Percentiles rank a stretch among this genome's conserved stretches.
Evolutionary conservation across 1,140 invertebrate genomes (phyloP).

Genomic region (Camponotus vicinus): DNA sequence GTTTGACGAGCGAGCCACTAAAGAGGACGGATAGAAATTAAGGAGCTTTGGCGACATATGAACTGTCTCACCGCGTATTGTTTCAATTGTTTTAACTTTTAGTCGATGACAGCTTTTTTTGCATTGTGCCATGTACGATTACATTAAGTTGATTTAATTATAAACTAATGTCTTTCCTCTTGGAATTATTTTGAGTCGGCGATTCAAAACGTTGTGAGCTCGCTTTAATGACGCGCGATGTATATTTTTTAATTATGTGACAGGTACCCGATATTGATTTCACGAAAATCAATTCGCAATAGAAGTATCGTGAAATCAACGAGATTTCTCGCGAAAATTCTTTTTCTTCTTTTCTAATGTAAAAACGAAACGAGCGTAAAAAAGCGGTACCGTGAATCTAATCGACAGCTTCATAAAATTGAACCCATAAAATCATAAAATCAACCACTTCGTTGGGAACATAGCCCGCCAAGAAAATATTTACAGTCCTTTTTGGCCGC

Average conservation of each 20-base stretch:
- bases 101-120: neutral
- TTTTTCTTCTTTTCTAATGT: slow-evolving; percentile 30
- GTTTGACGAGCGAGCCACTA: slow-evolving; percentile 69
- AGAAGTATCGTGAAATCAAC: slow-evolving; percentile 57
- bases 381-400: slow-evolving; percentile 80
- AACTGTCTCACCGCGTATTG: slow-evolving; percentile 36
- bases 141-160: slow-evolving; percentile 39
- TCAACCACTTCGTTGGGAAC: slow-evolving; percentile 78
- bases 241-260: neutral
- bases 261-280: slow-evolving; percentile 53
- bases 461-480: slow-evolving; percentile 78
- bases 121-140: neutral
- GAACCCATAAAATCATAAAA: slow-evolving; percentile 85
- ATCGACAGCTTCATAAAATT: slow-evolving; percentile 86
- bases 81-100: slow-evolving; percentile 41
- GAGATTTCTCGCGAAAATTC: slow-evolving; percentile 43
- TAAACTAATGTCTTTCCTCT: neutral
- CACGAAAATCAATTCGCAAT: slow-evolving; percentile 54
- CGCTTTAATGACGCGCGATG: neutral
- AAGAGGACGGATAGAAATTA: slow-evolving; percentile 57
- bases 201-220: neutral
- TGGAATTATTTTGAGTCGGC: slow-evolving; percentile 4
- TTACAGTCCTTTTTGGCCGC: slow-evolving; percentile 80
- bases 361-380: slow-evolving; percentile 71
- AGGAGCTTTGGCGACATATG: slow-evolving; percentile 27